Percentiles rank a stretch among this genome's conserved stretches.
Evolutionary conservation across 2,888 invertebrate genomes (phyloP).

Genomic region (Gymnocheta viridis): DNA sequence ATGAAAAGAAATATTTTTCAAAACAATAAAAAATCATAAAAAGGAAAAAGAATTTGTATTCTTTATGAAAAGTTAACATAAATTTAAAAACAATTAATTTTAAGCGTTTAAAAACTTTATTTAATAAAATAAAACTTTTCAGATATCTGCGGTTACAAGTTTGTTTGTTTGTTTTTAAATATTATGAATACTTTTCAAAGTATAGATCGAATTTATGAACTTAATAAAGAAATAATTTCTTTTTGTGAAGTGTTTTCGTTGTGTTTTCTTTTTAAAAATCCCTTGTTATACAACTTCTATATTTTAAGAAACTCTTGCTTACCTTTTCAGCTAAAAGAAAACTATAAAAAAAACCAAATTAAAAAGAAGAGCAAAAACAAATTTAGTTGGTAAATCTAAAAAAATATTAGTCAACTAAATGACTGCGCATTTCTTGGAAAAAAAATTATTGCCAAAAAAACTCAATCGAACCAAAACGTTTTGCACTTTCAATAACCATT

Average conservation of each 20-base stretch:
- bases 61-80: too few relatives aligned
- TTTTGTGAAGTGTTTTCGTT: not conserved
- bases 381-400: slow-evolving; percentile 48
- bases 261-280: slow-evolving; percentile 9
- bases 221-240: too few relatives aligned
- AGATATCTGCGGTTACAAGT: too few relatives aligned
- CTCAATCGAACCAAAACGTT: slow-evolving; percentile 41
- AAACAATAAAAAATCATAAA: too few relatives aligned
- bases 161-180: too few relatives aligned
- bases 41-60: too few relatives aligned
- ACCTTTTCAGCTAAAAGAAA: not conserved
- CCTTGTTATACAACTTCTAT: slow-evolving; percentile 28
- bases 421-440: slow-evolving; percentile 51
- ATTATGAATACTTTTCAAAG: too few relatives aligned
- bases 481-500: slow-evolving; percentile 68
- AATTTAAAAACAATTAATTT: too few relatives aligned
- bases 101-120: too few relatives aligned
- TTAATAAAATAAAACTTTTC: too few relatives aligned
- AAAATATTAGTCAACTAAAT: slow-evolving; percentile 43
- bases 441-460: not conserved
- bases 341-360: slow-evolving; percentile 5
- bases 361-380: slow-evolving; percentile 15
- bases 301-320: slow-evolving; percentile 10
- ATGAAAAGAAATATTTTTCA: too few relatives aligned
- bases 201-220: too few relatives aligned